Evolutionary conservation across 2,888 invertebrate species (phyloP), one percentile per base, ranked within the genome.

Genomic region (Synanthedon andrenaeformis): DNA sequence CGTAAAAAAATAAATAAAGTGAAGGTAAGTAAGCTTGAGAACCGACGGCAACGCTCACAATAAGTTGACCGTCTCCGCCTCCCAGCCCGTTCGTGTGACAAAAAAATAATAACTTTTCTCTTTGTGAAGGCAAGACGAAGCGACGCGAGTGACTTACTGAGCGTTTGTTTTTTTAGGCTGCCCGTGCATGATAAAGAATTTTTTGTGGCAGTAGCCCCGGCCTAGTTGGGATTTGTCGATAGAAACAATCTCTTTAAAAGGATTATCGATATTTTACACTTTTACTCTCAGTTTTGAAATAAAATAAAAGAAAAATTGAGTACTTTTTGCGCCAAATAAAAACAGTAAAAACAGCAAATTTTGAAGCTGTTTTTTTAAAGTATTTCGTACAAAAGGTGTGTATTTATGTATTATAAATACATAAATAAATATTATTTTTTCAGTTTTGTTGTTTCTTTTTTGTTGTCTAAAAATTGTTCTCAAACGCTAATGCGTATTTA

Each of bases 121-220:
- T 74, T 70, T 74, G 68, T 75, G 70, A 35, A 35, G 35, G 35
- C 70, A 70, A 74, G 73, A 69, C 74, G 41, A 71, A 72, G 76
- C 76, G 76, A 74, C 77, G 70, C 69, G 65, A 83, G 85, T 86
- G 84, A 86, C 84, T 84, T 86, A 86, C 86, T 76, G 81, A 67
- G 70, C 77, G 75, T 79, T 79, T 82, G 83, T 82, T 86, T 85
- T 84, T 87, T 86, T 86, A 83, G 78, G 78, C 79, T 82, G 80
- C 76, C 79, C 77, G 80, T 70, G 77, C 79, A 83, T 79, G 84
- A 85, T 85, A 83, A 86, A 83, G 76, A 73, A 77, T 86, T 87
- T 84, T 88, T 87, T 87, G 86, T 86, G 83, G 81, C 81, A 80
- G 83, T 85, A 86, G 85, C 83, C 84, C 62, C 64, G 55, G 42